Percentiles rank a stretch among this genome's conserved stretches.
These are phyloP conservation scores for Phaetusa simplex DNA, from an alignment of 2,113 vertebrate genomes.

Conservation along the genomic window DNA sequence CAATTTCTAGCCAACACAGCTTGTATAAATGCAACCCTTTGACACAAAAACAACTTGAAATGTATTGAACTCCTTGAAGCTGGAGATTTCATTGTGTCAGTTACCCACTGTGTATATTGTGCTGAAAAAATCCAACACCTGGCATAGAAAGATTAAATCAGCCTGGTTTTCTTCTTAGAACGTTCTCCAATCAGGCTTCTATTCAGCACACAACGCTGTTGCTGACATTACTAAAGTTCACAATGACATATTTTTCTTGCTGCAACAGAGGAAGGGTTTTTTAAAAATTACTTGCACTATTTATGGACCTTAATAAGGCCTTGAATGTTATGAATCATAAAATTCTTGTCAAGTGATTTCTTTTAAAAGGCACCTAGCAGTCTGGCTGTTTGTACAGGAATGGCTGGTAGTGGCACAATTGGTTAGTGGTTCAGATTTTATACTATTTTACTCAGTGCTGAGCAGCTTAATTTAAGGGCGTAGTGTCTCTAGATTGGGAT, in stretches of 20 bases:
- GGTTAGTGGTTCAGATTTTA: not conserved
- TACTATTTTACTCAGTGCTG: not conserved
- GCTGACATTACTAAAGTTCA: conserved; percentile 20
- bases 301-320: conserved; percentile 36
- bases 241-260: conserved; percentile 14
- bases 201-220: conserved; percentile 23
- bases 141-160: conserved; percentile 55
- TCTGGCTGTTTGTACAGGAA: not conserved
- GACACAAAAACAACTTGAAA: conserved; percentile 62
- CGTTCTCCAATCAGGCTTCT: conserved; percentile 37
- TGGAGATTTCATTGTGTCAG: conserved; percentile 52
- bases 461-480: not conserved
- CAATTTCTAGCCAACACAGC: conserved; percentile 18
- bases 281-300: not conserved
- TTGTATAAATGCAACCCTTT: conserved; percentile 63
- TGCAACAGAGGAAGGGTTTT: not conserved
- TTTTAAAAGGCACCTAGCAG: not conserved
- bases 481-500: not conserved
- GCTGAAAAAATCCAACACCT: conserved; percentile 22
- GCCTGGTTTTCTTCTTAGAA: conserved; percentile 14
- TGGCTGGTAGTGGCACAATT: not conserved
- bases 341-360: not conserved
- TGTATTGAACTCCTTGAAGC: conserved; percentile 54
- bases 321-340: conserved; percentile 6
- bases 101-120: conserved; percentile 15